Evolutionary conservation across 2,113 vertebrate genomes (phyloP).

Genomic region (western clawed frog (Xenopus tropicalis)): UCB_Xtro_10.0 CM004444.2:76482001-76482500

Average conservation of each 20-base stretch:
- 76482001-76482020: conserved; percentile 19
- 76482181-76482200: background rate
- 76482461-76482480: background rate
- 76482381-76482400: background rate
- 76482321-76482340: background rate
- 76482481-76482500: background rate
- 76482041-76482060: conserved; percentile 31
- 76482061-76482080: conserved; percentile 29
- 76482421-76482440: background rate
- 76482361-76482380: background rate
- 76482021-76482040: conserved; percentile 13
- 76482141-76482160: conserved; percentile 2
- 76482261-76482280: background rate
- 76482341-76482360: background rate
- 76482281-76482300: background rate
- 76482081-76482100: conserved; percentile 18
- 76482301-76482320: background rate
- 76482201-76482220: background rate
- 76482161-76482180: background rate
- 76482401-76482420: background rate
- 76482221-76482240: background rate
- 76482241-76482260: background rate
- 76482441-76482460: background rate
- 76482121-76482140: background rate
- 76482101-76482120: conserved; percentile 1